Percentiles rank a stretch among this genome's conserved stretches.
Evolutionary conservation across 2,797 vertebrate genomes (phyloP).

Genomic region (Mus minutoides): DNA sequence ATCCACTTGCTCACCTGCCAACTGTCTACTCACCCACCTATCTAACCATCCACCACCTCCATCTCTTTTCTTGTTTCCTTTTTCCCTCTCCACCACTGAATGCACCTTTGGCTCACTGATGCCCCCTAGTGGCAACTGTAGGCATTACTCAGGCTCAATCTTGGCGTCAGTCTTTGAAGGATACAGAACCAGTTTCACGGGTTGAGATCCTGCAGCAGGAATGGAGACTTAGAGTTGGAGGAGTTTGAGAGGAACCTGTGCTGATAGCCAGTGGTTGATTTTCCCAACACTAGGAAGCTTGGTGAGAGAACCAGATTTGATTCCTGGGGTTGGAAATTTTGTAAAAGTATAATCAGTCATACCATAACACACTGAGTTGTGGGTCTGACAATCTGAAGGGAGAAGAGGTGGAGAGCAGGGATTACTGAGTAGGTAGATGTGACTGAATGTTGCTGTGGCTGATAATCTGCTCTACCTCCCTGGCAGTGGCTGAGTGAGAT

Average conservation of each 20-base stretch:
- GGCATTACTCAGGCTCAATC: background rate
- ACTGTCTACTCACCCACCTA: rapidly evolving
- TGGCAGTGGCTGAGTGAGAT: background rate
- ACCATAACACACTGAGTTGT: background rate
- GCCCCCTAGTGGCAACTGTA: constrained; percentile 47
- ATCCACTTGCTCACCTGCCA: no score
- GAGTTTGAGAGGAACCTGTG: background rate
- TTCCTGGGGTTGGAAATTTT: background rate
- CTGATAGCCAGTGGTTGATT: background rate
- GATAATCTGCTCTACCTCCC: background rate
- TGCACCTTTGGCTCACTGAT: background rate
- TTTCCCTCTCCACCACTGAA: no score
- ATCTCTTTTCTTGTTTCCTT: background rate
- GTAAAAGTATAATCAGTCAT: background rate
- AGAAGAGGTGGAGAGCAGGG: background rate
- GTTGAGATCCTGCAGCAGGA: background rate
- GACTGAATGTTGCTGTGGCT: background rate
- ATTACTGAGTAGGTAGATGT: background rate
- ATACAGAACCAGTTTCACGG: background rate
- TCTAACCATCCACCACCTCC: background rate
- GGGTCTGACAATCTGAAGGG: background rate
- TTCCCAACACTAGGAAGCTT: no score
- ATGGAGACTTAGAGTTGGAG: background rate
- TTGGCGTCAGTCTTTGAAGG: background rate
- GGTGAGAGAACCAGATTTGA: background rate